Evolutionary conservation across 2,797 vertebrate species (phyloP).

Genomic region (Coregonus sp.): DNA sequence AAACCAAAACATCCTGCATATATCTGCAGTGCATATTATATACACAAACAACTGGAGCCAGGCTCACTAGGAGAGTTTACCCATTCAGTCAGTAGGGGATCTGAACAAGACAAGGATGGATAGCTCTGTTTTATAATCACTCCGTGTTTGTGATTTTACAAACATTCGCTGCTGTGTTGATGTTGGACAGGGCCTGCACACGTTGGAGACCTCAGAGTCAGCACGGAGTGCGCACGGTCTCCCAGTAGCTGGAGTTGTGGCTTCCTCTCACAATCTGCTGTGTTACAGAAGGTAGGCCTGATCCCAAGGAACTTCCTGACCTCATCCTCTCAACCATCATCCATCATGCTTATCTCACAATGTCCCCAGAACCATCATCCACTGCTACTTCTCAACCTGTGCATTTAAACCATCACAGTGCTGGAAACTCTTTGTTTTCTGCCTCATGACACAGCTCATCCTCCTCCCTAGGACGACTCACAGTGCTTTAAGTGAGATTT

Average conservation of each 20-base stretch:
- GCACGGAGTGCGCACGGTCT: neutral
- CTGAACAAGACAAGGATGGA: neutral
- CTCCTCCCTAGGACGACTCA: neutral
- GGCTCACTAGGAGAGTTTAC: neutral
- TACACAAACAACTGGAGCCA: neutral
- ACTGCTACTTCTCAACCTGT: neutral
- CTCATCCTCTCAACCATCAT: neutral
- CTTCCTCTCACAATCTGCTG: neutral
- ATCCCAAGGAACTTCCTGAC: neutral
- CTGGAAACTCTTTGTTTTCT: neutral
- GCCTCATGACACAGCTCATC: neutral
- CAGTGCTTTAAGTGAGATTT: neutral
- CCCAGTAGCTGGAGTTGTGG: neutral
- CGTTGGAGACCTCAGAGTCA: neutral
- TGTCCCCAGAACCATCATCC: neutral
- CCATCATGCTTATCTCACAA: neutral
- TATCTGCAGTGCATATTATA: conserved; percentile 4
- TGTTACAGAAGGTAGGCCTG: neutral
- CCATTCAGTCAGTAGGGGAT: neutral
- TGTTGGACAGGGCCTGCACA: neutral
- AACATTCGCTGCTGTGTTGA: conserved; percentile 4
- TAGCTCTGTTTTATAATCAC: neutral
- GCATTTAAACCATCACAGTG: neutral
- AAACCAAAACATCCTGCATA: conserved; percentile 8
- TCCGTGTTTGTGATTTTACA: conserved; percentile 3